These are phyloP conservation scores for Tetragonisca angustula DNA, from an alignment of 2,888 invertebrate species.

Conservation along the genomic window DNA sequence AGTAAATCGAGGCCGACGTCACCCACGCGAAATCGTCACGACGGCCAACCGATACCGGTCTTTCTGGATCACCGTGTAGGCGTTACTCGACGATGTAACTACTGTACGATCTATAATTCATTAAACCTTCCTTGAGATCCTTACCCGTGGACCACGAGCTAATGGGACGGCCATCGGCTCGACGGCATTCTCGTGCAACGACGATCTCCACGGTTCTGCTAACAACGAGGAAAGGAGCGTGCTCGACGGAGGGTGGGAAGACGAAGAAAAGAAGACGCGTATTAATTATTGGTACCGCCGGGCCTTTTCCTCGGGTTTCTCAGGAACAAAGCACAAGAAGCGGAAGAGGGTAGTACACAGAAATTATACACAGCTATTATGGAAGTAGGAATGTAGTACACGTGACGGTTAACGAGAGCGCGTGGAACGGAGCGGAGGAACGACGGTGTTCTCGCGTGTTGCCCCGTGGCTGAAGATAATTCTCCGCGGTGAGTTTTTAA, in stretches of 20 bases:
- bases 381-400: neutral
- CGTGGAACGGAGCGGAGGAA: neutral
- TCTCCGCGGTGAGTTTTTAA: conserved; percentile 23
- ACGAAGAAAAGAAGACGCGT: conserved; percentile 25
- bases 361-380: neutral
- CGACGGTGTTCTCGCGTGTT: conserved; percentile 10
- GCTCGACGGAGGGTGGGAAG: neutral
- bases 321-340: neutral
- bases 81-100: conserved; percentile 60
- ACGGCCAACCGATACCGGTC: conserved; percentile 39
- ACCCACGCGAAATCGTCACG: conserved; percentile 44
- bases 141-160: conserved; percentile 48
- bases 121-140: conserved; percentile 60
- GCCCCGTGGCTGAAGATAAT: conserved; percentile 26
- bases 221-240: neutral
- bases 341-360: neutral
- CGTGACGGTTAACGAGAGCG: neutral
- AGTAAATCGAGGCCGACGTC: conserved; percentile 52
- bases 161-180: conserved; percentile 60
- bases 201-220: neutral
- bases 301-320: neutral
- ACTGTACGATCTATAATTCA: conserved; percentile 67
- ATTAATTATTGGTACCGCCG: conserved; percentile 65
- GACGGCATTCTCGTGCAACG: conserved; percentile 30
- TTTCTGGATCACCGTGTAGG: conserved; percentile 52